Evolutionary conservation across 2,113 vertebrate species (phyloP).

Genomic region (Myrmophylax atrothorax): DNA sequence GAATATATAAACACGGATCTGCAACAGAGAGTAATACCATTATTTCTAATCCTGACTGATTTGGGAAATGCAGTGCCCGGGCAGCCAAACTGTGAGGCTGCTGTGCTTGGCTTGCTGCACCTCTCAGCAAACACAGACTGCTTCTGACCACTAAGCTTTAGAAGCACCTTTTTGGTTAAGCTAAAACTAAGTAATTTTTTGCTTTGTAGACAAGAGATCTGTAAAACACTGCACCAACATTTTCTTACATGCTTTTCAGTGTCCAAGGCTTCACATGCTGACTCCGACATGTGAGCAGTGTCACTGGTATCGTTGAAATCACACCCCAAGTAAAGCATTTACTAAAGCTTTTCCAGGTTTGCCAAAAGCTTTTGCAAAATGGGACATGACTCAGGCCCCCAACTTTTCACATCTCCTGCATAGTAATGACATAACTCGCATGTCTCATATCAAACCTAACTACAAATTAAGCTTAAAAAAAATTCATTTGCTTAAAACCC

Average conservation of each 20-base stretch:
- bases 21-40: neutral
- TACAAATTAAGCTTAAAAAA: neutral
- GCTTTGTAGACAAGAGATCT: neutral
- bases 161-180: neutral
- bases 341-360: neutral
- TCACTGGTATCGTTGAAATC: neutral
- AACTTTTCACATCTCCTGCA: neutral
- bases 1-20: conserved; percentile 97
- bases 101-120: neutral
- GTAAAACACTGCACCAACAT: neutral
- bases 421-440: neutral
- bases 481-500: neutral
- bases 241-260: neutral
- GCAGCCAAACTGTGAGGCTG: neutral
- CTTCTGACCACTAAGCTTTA: neutral
- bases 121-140: neutral
- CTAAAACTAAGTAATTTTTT: neutral
- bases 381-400: neutral
- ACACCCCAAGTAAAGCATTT: neutral
- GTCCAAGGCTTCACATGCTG: neutral
- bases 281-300: accelerated
- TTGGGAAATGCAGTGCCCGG: accelerated
- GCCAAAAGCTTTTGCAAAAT: neutral
- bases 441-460: neutral
- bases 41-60: neutral